Evolutionary conservation across 2,888 invertebrate genomes (phyloP), one percentile per base, ranked within the genome.

Genomic region (Tanypteryx hageni): DNA sequence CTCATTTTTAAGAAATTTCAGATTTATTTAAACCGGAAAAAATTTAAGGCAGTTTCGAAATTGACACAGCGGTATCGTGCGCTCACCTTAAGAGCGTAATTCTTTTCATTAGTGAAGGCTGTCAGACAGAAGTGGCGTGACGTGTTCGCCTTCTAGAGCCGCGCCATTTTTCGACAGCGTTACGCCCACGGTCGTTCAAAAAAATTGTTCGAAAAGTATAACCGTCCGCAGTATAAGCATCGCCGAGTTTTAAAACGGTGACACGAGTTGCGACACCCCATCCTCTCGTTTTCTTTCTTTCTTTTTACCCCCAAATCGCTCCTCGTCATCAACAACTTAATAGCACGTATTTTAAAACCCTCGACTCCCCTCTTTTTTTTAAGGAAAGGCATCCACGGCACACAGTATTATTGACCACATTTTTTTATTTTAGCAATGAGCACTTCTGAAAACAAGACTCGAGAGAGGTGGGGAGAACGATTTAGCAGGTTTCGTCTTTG

Each of bases 311-410:
- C n/a, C 64, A 89, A 89, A 89, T 89, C 64, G 64, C 89, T 89
- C 44, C 31, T 64, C 18, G 13, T 18, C 68, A 64, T 89, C 89
- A 89, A 44, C 68, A 68, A 89, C 89, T 89, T 89, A 89, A 89
- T 89, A 68, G 86, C 61, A 44, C 89, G 89, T 89, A 89, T 68
- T 89, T 89, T 44, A 89, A 89, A 85, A 89, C 22, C 44, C 44
- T 44, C 44, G 44, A 44, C 44, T 44, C 44, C 9, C 13, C n/a
- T 64, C 61, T 64, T 68, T 64, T 89, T 68, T 44, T n/a, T 44
- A 11, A 57, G 57, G 18, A 83, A 68, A 89, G 61, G 86, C 31
- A 86, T 61, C 61, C 86, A 86, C 14, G 31, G 44, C 68, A n/a
- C 56, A n/a, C 44, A 13, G 68, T 89, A 89, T 8, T 31, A 89